These are phyloP conservation scores for Drosophila meridionalis DNA, from an alignment of 2,888 invertebrate species.

Conservation along the genomic window DNA sequence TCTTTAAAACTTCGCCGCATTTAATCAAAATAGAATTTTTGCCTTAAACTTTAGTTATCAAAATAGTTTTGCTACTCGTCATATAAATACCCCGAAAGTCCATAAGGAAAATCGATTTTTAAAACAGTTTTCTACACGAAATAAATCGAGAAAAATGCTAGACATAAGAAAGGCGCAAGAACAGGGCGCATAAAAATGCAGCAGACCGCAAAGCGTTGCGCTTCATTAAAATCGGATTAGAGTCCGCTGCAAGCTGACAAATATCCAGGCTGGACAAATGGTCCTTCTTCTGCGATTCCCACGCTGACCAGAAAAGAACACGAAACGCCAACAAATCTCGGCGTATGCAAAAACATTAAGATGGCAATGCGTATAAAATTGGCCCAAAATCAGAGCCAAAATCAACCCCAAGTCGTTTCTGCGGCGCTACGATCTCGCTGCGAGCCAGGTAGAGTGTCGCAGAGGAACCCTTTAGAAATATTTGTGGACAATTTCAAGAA, in stretches of 20 bases:
- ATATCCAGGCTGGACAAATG: conserved; percentile 53
- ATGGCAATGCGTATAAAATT: conserved; percentile 69
- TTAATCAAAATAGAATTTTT: not conserved
- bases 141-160: conserved; percentile 36
- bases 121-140: conserved; percentile 21
- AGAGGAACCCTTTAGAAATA: conserved; percentile 56
- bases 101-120: conserved; percentile 15
- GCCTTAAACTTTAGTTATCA: not conserved
- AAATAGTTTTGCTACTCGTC: not conserved
- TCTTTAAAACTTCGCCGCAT: no score
- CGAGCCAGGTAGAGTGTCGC: conserved; percentile 38
- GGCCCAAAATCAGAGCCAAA: conserved; percentile 56
- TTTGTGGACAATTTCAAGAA: conserved; percentile 63
- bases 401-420: conserved; percentile 53
- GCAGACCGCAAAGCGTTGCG: conserved; percentile 83
- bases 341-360: conserved; percentile 68
- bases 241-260: conserved; percentile 54
- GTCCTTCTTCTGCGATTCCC: conserved; percentile 68
- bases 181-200: conserved; percentile 42
- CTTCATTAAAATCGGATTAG: conserved; percentile 85
- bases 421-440: conserved; percentile 9
- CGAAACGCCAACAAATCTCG: conserved; percentile 44
- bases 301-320: conserved; percentile 71
- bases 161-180: conserved; percentile 18
- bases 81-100: conserved; percentile 2